These are phyloP conservation scores for Asteroscopus sphinx DNA, from an alignment of 2,888 invertebrate species.

Conservation along the genomic window DNA sequence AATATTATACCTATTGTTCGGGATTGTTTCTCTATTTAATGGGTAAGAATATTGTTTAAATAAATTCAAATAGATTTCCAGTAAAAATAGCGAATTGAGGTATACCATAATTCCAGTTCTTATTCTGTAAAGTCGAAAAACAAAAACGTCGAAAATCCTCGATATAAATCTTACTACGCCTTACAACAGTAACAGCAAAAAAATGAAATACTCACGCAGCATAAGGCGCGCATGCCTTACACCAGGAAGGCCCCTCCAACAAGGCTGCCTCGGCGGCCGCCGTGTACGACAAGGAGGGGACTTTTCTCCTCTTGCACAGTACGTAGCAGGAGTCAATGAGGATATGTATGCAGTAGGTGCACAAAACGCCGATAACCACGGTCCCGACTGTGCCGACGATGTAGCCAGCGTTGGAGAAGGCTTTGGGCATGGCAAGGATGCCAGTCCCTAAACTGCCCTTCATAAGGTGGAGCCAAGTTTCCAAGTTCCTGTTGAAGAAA, in stretches of 20 bases:
- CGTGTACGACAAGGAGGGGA: conserved; percentile 94
- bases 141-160: too few species aligned
- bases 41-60: too few species aligned
- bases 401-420: conserved; percentile 95
- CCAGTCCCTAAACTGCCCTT: conserved; percentile 98
- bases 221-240: conserved; percentile 91
- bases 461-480: conserved; percentile 95
- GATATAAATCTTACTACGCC: too few species aligned
- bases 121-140: too few species aligned
- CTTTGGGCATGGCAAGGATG: conserved; percentile 97
- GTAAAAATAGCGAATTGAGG: too few species aligned
- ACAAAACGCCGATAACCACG: conserved; percentile 95
- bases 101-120: too few species aligned
- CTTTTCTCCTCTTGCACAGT: conserved; percentile 89
- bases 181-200: too few species aligned
- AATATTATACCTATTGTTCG: too few species aligned
- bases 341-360: conserved; percentile 98
- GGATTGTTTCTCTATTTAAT: too few species aligned
- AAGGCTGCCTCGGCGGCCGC: conserved; percentile 94
- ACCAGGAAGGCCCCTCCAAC: conserved; percentile 92
- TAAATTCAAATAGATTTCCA: too few species aligned
- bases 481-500: conserved; percentile 90
- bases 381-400: conserved; percentile 95
- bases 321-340: conserved; percentile 93
- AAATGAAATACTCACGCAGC: conserved; percentile 90